Evolutionary conservation across 2,113 vertebrate species (phyloP).

Genomic region (Gavia stellata): DNA sequence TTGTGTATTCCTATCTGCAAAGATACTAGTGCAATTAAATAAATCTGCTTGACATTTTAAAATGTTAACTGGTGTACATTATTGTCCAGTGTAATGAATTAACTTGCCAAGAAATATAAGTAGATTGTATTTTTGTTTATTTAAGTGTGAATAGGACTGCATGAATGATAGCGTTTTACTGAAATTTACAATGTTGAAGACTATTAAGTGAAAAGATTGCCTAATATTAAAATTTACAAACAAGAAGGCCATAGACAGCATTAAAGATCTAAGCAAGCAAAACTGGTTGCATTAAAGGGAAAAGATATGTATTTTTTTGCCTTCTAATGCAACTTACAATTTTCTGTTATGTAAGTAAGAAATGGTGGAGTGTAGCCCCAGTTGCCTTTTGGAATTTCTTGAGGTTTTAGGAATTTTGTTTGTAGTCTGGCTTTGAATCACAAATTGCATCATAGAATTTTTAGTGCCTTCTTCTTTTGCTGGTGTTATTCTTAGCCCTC

Average conservation of each 20-base stretch:
- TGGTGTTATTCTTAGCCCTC: not conserved
- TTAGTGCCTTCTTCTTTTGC: not conserved
- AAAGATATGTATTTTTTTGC: fast-evolving
- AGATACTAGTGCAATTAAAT: slow-evolving; percentile 34
- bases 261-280: not conserved
- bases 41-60: slow-evolving; percentile 62
- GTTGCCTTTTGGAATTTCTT: not conserved
- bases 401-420: not conserved
- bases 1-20: not conserved
- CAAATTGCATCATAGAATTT: not conserved
- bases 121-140: slow-evolving; percentile 29
- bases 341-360: not conserved
- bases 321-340: not conserved
- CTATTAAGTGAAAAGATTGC: not conserved
- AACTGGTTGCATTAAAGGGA: not conserved
- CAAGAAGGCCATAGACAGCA: not conserved
- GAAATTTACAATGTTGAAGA: not conserved
- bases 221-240: not conserved
- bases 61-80: slow-evolving; percentile 32
- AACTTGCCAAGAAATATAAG: not conserved
- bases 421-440: not conserved
- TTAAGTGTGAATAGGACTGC: not conserved
- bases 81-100: slow-evolving; percentile 38
- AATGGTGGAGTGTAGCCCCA: not conserved
- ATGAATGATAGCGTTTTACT: not conserved